phyloP scores from a whole-genome alignment of 2,888 invertebrate species.

The Lycophotia porphyrea region DNA sequence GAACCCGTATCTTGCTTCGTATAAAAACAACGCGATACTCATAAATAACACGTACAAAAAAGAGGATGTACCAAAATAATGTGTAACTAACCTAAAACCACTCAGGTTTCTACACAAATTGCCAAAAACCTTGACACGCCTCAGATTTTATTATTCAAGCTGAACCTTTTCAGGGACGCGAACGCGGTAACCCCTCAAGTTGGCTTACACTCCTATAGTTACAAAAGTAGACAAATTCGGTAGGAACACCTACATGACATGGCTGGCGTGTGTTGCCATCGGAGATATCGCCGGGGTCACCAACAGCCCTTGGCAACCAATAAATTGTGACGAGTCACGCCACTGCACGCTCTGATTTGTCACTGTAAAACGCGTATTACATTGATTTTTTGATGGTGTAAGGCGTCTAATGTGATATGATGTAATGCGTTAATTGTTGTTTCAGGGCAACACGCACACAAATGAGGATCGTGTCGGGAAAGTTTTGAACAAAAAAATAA shows the following conservation, averaged over 20 bases:
- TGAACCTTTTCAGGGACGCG: conserved; percentile 45
- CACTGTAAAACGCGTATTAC: conserved; percentile 43
- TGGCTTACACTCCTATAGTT: conserved; percentile 38
- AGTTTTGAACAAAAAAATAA: too few species aligned
- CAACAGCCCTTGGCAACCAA: conserved; percentile 68
- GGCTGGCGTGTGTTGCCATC: conserved; percentile 69
- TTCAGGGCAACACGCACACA: neutral
- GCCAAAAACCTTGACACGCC: conserved; percentile 49
- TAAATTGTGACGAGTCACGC: conserved; percentile 79
- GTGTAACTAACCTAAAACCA: neutral
- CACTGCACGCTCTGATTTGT: conserved; percentile 61
- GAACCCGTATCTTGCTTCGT: neutral
- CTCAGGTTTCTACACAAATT: conserved; percentile 14
- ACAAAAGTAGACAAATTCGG: conserved; percentile 56
- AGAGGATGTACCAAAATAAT: conserved; percentile 17
- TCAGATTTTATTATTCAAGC: conserved; percentile 45
- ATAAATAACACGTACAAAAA: conserved; percentile 17
- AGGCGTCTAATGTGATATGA: conserved; percentile 6
- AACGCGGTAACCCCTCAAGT: conserved; percentile 39
- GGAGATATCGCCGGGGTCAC: conserved; percentile 84
- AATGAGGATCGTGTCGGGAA: neutral
- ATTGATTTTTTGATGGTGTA: conserved; percentile 51
- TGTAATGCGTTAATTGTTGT: conserved; percentile 21
- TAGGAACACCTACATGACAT: conserved; percentile 69
- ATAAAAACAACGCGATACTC: conserved; percentile 2